Evolutionary conservation across 2,797 vertebrate species (phyloP).

Genomic region (Ctenosaura bakeri): DNA sequence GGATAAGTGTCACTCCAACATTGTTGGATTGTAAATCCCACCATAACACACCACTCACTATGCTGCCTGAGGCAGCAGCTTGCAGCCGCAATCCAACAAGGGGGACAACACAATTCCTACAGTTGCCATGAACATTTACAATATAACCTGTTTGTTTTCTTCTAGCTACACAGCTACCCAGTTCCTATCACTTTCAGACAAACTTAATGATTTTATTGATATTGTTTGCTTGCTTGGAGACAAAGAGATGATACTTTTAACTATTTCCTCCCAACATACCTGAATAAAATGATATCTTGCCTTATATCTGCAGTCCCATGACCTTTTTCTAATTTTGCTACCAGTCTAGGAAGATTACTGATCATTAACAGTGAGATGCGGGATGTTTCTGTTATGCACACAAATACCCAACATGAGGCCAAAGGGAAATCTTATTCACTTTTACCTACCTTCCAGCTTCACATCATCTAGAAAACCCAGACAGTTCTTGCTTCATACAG

Average conservation of each 20-base stretch:
- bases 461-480: neutral
- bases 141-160: neutral
- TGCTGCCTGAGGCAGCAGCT: neutral
- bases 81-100: neutral
- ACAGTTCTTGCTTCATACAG: neutral
- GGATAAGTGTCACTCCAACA: too few species aligned
- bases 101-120: too few species aligned
- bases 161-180: neutral
- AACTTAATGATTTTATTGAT: neutral
- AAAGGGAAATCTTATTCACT: neutral
- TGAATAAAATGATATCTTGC: neutral
- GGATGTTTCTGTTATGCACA: neutral
- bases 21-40: neutral
- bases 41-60: neutral
- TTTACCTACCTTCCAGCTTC: neutral
- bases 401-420: too few species aligned
- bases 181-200: constrained; percentile 1
- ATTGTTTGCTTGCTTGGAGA: neutral
- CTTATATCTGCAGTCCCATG: neutral
- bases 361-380: neutral
- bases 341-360: neutral
- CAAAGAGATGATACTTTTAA: neutral
- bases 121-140: neutral
- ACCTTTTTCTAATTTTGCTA: neutral
- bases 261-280: neutral